Percentiles rank a stretch among this genome's conserved stretches.
Conservation (phyloP, 2,113 vertebrate species). For the Myotis davidii region DNA sequence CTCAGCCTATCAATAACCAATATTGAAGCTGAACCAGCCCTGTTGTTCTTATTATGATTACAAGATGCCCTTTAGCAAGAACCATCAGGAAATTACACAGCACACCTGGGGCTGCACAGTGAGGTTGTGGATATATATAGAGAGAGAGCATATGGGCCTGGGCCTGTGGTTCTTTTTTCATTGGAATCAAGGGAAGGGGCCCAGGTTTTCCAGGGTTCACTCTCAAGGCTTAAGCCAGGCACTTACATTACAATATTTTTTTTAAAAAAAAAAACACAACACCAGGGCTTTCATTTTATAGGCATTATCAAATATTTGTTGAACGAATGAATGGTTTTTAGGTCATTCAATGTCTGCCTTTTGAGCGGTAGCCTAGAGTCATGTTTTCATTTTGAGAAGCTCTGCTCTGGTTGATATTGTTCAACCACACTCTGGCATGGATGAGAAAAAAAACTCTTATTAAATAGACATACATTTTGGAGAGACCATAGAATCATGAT, state of each 20-base stretch:
- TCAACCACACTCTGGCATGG: neutral
- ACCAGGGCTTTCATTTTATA: neutral
- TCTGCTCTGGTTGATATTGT: neutral
- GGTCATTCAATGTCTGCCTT: neutral
- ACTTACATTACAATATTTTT: neutral
- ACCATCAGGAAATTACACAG: neutral
- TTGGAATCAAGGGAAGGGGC: neutral
- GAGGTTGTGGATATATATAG: neutral
- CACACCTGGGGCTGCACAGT: neutral
- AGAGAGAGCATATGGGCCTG: neutral
- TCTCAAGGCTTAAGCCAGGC: neutral
- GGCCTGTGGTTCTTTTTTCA: neutral
- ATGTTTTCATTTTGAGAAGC: neutral
- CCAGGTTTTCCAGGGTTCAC: neutral
- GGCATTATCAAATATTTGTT: neutral
- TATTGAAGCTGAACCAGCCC: neutral
- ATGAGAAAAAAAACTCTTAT: neutral
- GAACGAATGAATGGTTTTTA: neutral
- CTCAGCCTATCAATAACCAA: neutral
- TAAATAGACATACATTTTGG: neutral
- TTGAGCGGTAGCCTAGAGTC: neutral
- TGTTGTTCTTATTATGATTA: neutral
- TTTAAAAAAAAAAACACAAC: neutral
- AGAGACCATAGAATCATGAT: neutral
- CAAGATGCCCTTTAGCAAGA: neutral